Percentiles rank a stretch among this genome's conserved stretches.
phyloP scores from a whole-genome alignment of 2,888 invertebrate genomes.

The Lepeophtheirus nordmannii region DNA sequence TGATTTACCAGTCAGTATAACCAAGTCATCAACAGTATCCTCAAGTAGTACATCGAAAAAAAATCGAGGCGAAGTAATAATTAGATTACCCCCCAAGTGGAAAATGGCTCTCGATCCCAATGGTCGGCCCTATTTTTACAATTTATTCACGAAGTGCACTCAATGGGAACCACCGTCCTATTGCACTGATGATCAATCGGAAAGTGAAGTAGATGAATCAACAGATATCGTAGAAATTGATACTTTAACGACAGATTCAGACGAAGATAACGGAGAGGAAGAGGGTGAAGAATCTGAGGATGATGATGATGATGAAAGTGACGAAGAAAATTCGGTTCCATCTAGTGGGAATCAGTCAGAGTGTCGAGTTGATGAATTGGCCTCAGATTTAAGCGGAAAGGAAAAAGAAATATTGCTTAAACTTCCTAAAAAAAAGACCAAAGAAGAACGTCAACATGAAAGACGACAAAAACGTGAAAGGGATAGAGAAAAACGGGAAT shows the following conservation, averaged over 20 bases:
- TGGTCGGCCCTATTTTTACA: constrained; percentile 81
- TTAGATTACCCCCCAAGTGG: constrained; percentile 66
- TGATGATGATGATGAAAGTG: constrained; percentile 37
- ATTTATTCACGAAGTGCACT: constrained; percentile 42
- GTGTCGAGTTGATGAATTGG: background rate
- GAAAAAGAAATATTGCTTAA: constrained; percentile 22
- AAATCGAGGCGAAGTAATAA: constrained; percentile 26
- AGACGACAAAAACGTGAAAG: constrained; percentile 23
- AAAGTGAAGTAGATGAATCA: background rate
- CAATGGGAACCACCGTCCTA: constrained; percentile 57
- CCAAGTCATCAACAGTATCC: background rate
- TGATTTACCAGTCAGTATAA: background rate
- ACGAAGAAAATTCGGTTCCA: background rate
- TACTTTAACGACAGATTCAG: constrained; percentile 28
- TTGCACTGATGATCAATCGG: constrained; percentile 22
- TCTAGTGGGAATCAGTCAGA: background rate
- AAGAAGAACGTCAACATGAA: constrained; percentile 24
- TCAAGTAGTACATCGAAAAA: background rate
- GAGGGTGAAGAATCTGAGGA: constrained; percentile 34
- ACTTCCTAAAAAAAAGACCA: constrained; percentile 10
- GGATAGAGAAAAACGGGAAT: constrained; percentile 24
- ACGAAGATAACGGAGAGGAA: constrained; percentile 28
- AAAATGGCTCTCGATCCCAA: constrained; percentile 62
- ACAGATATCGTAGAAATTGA: constrained; percentile 32
- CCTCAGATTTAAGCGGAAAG: constrained; percentile 19